Percentiles rank a stretch among this genome's conserved stretches.
Evolutionary conservation across 2,797 vertebrate genomes (phyloP).

Genomic region (Octomys mimax): DNA sequence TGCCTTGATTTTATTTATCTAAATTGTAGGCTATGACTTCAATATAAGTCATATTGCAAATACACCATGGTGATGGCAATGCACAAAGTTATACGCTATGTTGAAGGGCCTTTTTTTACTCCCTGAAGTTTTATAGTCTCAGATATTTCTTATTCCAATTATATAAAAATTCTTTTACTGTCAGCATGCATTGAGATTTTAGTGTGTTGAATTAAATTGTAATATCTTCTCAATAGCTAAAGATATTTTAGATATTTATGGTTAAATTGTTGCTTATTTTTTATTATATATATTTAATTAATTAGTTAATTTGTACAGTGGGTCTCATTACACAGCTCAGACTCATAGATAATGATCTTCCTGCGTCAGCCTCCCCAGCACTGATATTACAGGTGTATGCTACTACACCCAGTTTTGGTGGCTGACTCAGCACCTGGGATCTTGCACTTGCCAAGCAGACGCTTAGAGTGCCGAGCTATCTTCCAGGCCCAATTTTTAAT

Average conservation of each 20-base stretch:
- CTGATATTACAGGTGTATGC: too few species aligned
- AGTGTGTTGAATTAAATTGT: constrained; percentile 63
- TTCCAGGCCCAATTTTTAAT: too few species aligned
- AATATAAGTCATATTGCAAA: constrained; percentile 80
- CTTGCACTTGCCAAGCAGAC: too few species aligned
- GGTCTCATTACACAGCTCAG: too few species aligned
- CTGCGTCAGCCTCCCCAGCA: too few species aligned
- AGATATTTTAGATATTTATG: constrained; percentile 55
- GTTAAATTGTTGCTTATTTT: constrained; percentile 55
- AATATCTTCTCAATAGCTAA: constrained; percentile 28
- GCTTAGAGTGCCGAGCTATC: too few species aligned
- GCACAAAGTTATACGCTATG: constrained; percentile 73
- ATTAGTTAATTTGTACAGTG: not conserved
- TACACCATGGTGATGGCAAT: constrained; percentile 74
- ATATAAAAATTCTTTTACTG: constrained; percentile 62
- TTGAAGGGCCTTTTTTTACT: constrained; percentile 67
- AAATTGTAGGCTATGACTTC: constrained; percentile 78
- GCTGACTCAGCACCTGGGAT: too few species aligned
- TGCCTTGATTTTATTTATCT: constrained; percentile 84
- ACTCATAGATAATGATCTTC: too few species aligned
- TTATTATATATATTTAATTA: not conserved
- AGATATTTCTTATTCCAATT: constrained; percentile 64
- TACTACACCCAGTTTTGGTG: too few species aligned
- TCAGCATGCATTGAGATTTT: constrained; percentile 60
- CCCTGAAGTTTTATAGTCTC: constrained; percentile 61